phyloP scores from a whole-genome alignment of 1,140 invertebrate genomes.

The Diprion similis region DNA sequence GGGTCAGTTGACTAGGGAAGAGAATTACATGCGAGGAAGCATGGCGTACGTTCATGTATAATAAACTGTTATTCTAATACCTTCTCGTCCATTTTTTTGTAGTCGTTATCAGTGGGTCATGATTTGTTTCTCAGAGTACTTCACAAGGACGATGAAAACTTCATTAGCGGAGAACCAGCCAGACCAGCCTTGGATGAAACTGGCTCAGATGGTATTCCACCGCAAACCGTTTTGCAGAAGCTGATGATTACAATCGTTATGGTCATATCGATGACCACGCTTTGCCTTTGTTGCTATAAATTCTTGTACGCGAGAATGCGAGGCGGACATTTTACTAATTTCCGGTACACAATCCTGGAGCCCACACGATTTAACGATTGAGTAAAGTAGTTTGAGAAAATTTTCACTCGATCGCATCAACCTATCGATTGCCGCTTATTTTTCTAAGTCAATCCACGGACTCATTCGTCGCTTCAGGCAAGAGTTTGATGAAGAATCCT shows the following conservation, averaged over 20 bases:
- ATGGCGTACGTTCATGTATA: not conserved
- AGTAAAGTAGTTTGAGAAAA: not conserved
- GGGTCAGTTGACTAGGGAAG: not conserved
- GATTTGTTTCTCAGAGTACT: not conserved
- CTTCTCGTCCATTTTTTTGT: too few relatives aligned
- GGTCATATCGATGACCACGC: not conserved
- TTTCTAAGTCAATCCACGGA: not conserved
- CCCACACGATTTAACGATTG: not conserved
- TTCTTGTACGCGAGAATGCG: constrained; percentile 1
- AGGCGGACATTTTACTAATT: constrained; percentile 3
- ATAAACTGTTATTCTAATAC: too few relatives aligned
- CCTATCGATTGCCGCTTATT: not conserved
- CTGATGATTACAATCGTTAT: not conserved
- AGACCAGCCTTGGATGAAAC: not conserved
- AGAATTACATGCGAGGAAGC: not conserved
- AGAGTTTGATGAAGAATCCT: not conserved
- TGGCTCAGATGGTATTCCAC: not conserved
- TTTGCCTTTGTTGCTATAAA: constrained; percentile 2
- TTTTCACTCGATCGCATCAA: not conserved
- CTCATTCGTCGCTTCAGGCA: not conserved
- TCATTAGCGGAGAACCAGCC: not conserved
- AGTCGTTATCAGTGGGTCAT: not conserved
- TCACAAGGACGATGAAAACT: not conserved
- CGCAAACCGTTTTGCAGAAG: not conserved
- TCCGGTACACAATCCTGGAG: not conserved